Percentiles rank a stretch among this genome's conserved stretches.
Conservation (phyloP, 2,797 vertebrate species). For the Hapalemur alaotrensis region DNA sequence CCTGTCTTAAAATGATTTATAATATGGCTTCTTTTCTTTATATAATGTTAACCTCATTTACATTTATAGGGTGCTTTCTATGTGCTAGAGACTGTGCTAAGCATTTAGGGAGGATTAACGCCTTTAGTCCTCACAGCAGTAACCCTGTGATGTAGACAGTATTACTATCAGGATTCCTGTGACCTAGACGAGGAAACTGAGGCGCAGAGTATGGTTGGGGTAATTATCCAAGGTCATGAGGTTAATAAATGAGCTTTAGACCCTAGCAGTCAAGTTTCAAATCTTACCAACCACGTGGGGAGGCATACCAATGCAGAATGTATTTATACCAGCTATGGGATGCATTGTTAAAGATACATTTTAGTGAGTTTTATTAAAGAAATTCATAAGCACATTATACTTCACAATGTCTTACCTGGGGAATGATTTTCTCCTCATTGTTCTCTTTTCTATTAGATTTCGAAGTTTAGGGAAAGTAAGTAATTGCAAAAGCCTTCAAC, state of each 20-base stretch:
- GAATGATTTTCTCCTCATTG: neutral
- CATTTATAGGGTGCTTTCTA: neutral
- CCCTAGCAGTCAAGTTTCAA: neutral
- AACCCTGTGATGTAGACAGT: neutral
- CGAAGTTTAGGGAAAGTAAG: neutral
- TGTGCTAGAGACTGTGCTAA: neutral
- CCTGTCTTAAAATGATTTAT: neutral
- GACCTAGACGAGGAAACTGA: neutral
- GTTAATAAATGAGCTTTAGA: neutral
- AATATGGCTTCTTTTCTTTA: neutral
- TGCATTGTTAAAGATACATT: neutral
- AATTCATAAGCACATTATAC: neutral
- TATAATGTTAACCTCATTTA: slow-evolving; percentile 15
- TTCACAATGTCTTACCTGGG: neutral
- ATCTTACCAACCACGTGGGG: neutral
- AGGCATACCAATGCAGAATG: neutral
- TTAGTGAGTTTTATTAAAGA: neutral
- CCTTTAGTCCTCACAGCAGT: neutral
- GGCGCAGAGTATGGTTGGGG: neutral
- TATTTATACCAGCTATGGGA: neutral
- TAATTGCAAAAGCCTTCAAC: neutral
- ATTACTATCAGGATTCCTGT: neutral
- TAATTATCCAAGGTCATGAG: neutral
- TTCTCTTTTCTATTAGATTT: slow-evolving; percentile 30
- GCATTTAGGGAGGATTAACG: neutral